Base-by-base conservation (phyloP, 2,113 vertebrate genomes). In the Chitala chitala region DNA sequence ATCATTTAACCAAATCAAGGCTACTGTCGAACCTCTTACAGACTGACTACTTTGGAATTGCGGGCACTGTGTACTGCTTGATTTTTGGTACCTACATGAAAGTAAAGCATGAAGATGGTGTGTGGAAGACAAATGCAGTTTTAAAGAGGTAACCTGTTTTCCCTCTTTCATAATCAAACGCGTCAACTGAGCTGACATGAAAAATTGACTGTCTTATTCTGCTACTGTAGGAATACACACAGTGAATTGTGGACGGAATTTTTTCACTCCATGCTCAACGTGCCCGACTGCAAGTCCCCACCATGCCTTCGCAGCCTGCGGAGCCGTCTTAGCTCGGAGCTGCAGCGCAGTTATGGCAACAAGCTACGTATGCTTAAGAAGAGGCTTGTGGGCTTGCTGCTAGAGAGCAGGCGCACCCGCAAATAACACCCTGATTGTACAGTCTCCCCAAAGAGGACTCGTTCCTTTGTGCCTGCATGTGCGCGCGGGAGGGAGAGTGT, bases 71-170 rank as follows among this genome's bases (percentile, higher is more conserved):
- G 1, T 87, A 94, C 88, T 98, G 94, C 81, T 86, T 99, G 92
- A 86, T 99, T 65, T 96, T 98, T 0, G 97, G 97, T 12, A 92
- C 89, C 0, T 98, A 99, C 87, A 98, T 99, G 95, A 86, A 89
- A 80, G 91, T 97, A 29, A 90, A 78, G 55, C 82, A 91, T 0
- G 92, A 96, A 15, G 83, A 84, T 0, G 94, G 93, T 0, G 22
- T 91, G 48, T 99, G 96, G 95, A 98, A 86, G 77, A 92, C 93
- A 0, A 92, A 90, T 4, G 91, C 87, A 0, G 42, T 77, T 10
- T 98, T 98, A 53, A 93, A 91, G 85, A 92, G 97, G 96, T 96
- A 13, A 69, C 75, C 24, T 54, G 12, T 26, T 68, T 72, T 22
- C 26, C 33, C 12, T 26, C 15, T 46, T 51, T 13, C 26, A 3